Evolutionary conservation across 2,797 vertebrate species (phyloP).

Genomic region (Spondyliosoma cantharus): DNA sequence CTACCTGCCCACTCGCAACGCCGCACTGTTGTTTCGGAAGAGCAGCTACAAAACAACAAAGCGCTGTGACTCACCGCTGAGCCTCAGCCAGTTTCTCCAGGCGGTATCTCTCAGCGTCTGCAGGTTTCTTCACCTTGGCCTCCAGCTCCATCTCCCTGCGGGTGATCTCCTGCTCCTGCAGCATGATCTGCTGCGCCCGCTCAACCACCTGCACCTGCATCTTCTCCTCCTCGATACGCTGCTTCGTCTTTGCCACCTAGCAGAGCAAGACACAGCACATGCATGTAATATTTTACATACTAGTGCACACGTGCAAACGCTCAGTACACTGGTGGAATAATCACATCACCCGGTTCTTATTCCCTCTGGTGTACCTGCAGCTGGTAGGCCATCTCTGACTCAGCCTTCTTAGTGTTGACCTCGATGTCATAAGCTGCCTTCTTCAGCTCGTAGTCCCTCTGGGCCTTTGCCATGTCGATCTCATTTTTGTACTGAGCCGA

Average conservation of each 20-base stretch:
- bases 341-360: neutral
- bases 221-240: slow-evolving; percentile 91
- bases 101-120: slow-evolving; percentile 89
- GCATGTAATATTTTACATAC: rapidly evolving
- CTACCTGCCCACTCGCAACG: neutral
- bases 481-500: slow-evolving; percentile 92
- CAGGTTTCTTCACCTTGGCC: slow-evolving; percentile 90
- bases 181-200: slow-evolving; percentile 89
- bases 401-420: slow-evolving; percentile 91
- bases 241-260: slow-evolving; percentile 94
- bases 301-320: neutral
- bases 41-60: neutral
- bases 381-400: slow-evolving; percentile 93
- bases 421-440: slow-evolving; percentile 91
- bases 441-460: slow-evolving; percentile 93
- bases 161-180: slow-evolving; percentile 93
- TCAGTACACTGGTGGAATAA: no score
- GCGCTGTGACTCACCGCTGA: slow-evolving; percentile 81
- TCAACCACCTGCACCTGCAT: slow-evolving; percentile 94
- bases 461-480: slow-evolving; percentile 93
- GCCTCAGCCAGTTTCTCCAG: slow-evolving; percentile 91
- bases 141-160: slow-evolving; percentile 91
- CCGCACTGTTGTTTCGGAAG: neutral
- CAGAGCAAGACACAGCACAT: neutral
- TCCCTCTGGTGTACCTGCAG: slow-evolving; percentile 86